Evolutionary conservation across 1,140 invertebrate genomes (phyloP), one percentile per base, ranked within the genome.

Genomic region (Eriocheir sinensis): DNA sequence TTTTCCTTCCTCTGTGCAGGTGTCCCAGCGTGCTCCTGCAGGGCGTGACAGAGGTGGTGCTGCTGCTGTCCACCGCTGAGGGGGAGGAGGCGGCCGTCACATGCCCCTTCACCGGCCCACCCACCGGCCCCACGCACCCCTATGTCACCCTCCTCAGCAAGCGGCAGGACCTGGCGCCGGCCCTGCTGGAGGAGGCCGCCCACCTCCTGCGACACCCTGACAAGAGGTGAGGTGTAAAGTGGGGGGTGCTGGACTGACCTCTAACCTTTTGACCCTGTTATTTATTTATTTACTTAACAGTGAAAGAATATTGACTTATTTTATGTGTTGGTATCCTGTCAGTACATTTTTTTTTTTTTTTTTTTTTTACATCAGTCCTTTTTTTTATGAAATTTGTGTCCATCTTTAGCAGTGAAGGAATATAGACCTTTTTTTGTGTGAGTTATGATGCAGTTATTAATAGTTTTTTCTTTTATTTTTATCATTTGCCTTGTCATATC

Each of bases 61-160:
- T 94, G 53, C 27, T 94, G 89, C 38, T 90, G 30, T 34, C 40
- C 34, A 27, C 36, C 8, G 60, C 21, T 4, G 40, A 36, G 8
- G 38, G 32, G 0, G 40, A 36, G 9, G 88, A 90, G 17, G 40
- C 34, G 4, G 30, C 80, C 30, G 38, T 30, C 30, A 79, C 60
- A 38, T 92, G 80, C 48, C 95, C 95, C 38, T 95, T 95, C 60
- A 94, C 95, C 1, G 95, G 95, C 41, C 95, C 95, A 15, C 95
- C 95, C 9, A 89, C 44, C 53, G 95, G 95, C 12, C 93, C 95
- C n/a, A 44, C 85, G 12, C 93, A 94, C 89, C 95, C 95, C 15
- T 93, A 81, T 41, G 95, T 95, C 12, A 95, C 95, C 36, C n/a
- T 95, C 0, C 89, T 95, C 30, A 92, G 30, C 38, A 95, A 95